phyloP scores from a whole-genome alignment of 1,140 invertebrate genomes.

The Macrobrachium rosenbergii region DNA sequence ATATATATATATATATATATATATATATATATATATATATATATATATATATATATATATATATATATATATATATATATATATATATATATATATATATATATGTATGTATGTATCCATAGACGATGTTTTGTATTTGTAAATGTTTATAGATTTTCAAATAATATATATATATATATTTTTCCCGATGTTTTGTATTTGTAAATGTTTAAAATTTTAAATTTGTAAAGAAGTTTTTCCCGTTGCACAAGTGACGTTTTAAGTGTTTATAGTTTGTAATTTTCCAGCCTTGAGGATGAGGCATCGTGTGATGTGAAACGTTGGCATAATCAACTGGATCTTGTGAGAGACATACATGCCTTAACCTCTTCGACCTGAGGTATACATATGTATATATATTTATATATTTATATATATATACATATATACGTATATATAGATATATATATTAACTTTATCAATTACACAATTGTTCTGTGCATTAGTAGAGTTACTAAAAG shows the following conservation, averaged over 20 bases:
- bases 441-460: background rate
- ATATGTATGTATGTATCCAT: background rate
- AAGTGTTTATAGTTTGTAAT: too few species aligned
- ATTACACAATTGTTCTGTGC: too few species aligned
- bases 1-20: slow-evolving; percentile 22
- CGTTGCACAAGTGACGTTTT: too few species aligned
- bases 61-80: slow-evolving; percentile 13
- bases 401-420: slow-evolving; percentile 6
- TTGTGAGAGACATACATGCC: too few species aligned
- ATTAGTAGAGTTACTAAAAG: too few species aligned
- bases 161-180: slow-evolving; percentile 19
- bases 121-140: background rate
- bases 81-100: slow-evolving; percentile 22
- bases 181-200: too few species aligned
- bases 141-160: background rate
- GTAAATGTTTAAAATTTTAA: too few species aligned
- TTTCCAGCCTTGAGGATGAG: too few species aligned
- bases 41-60: slow-evolving; percentile 10
- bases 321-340: too few species aligned
- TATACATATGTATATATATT: background rate
- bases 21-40: slow-evolving; percentile 22
- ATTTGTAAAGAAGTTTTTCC: too few species aligned
- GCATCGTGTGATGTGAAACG: too few species aligned
- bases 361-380: too few species aligned
- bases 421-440: background rate